Conservation (phyloP, 2,888 invertebrate genomes). For the Sthenelais limicola region DNA sequence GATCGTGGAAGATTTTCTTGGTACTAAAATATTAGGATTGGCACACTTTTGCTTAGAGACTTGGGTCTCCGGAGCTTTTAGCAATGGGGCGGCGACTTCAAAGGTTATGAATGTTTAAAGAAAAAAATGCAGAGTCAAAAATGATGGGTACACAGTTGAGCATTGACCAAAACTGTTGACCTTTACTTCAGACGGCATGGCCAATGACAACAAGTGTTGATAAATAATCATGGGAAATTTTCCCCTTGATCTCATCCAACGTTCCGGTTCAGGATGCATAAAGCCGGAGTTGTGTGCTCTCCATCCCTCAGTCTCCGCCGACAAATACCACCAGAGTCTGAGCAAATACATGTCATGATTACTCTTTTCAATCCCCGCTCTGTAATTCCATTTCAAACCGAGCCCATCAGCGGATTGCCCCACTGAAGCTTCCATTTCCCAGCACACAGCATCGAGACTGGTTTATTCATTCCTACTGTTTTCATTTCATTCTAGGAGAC, state of each 20-base stretch:
- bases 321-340: too few species aligned
- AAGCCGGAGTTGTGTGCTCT: not conserved
- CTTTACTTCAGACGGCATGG: not conserved
- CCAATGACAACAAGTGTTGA: constrained; percentile 28
- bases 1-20: too few species aligned
- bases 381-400: constrained; percentile 20
- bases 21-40: too few species aligned
- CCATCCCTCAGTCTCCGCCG: too few species aligned
- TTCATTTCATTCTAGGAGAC: constrained; percentile 26
- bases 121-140: too few species aligned
- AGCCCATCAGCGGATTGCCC: constrained; percentile 2
- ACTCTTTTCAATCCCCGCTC: constrained; percentile 24
- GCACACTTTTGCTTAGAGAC: too few species aligned
- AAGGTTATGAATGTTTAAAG: too few species aligned
- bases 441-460: not conserved
- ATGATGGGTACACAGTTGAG: too few species aligned
- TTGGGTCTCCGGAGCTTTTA: too few species aligned
- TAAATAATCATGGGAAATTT: constrained; percentile 32
- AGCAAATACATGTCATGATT: constrained; percentile 21
- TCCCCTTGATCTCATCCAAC: constrained; percentile 31
- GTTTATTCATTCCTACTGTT: constrained; percentile 36
- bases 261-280: too few species aligned
- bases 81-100: too few species aligned
- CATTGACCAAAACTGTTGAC: too few species aligned
- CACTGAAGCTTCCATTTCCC: constrained; percentile 21